These are phyloP conservation scores for Leptatherina wallacei DNA, from an alignment of 2,797 vertebrate genomes.

Conservation along the genomic window DNA sequence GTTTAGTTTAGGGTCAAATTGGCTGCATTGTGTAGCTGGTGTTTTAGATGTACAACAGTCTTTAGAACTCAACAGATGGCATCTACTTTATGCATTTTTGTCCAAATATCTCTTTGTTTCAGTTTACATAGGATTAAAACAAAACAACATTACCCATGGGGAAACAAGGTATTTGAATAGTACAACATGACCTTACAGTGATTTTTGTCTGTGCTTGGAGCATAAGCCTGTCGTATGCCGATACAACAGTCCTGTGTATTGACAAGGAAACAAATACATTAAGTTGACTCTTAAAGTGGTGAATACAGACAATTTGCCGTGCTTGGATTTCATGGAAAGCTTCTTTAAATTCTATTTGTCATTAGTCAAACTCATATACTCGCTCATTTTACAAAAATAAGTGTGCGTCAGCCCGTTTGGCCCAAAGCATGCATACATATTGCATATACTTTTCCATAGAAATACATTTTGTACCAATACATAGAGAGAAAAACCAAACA, in stretches of 20 bases:
- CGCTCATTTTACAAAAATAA: slow-evolving; percentile 48
- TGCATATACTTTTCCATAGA: slow-evolving; percentile 78
- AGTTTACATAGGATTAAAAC: slow-evolving; percentile 9
- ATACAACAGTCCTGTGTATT: slow-evolving; percentile 40
- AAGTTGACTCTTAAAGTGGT: slow-evolving; percentile 37
- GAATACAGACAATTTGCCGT: slow-evolving; percentile 57
- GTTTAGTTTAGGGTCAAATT: slow-evolving; percentile 22
- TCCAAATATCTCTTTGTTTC: slow-evolving; percentile 27
- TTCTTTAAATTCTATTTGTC: slow-evolving; percentile 66
- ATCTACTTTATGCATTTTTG: slow-evolving; percentile 9
- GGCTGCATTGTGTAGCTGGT: slow-evolving; percentile 48
- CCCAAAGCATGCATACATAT: slow-evolving; percentile 83
- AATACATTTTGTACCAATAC: slow-evolving; percentile 74
- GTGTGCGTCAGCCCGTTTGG: slow-evolving; percentile 58
- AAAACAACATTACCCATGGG: background rate
- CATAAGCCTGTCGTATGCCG: slow-evolving; percentile 43
- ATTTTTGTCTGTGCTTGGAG: slow-evolving; percentile 45
- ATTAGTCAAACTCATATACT: slow-evolving; percentile 43
- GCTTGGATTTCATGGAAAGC: slow-evolving; percentile 44
- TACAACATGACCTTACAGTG: slow-evolving; percentile 10
- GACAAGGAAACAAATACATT: slow-evolving; percentile 24
- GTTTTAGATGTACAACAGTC: slow-evolving; percentile 37
- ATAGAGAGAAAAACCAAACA: slow-evolving; percentile 49
- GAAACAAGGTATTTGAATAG: slow-evolving; percentile 26
- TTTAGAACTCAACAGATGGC: slow-evolving; percentile 23